phyloP scores from a whole-genome alignment of 1,140 invertebrate species.

The Conus ventricosus region DNA sequence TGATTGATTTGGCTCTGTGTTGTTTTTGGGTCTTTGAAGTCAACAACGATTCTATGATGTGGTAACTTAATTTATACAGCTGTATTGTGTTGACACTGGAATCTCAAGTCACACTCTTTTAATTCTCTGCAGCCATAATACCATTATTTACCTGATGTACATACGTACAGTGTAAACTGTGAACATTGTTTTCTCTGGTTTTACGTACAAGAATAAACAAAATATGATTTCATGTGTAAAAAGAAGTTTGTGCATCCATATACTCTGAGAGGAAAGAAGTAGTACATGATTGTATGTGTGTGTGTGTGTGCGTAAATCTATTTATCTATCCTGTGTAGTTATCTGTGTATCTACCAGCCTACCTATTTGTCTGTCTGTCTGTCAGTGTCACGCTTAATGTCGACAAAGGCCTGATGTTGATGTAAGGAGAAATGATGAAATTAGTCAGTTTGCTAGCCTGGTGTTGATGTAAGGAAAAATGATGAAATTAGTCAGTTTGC shows the following conservation, averaged over 20 bases:
- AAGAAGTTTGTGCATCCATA: neutral
- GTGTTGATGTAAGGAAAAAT: too few species aligned
- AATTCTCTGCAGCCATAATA: conserved; percentile 7
- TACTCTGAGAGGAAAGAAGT: too few species aligned
- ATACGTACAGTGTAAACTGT: neutral
- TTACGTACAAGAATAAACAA: neutral
- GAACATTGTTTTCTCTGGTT: conserved; percentile 2
- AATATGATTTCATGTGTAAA: neutral
- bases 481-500: too few species aligned
- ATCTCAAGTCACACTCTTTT: neutral
- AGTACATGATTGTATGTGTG: too few species aligned
- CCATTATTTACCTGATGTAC: neutral
- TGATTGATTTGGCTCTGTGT: neutral
- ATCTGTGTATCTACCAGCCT: too few species aligned
- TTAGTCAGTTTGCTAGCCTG: too few species aligned
- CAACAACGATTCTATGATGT: neutral
- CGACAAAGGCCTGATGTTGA: too few species aligned
- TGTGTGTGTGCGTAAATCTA: too few species aligned
- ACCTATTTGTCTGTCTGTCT: too few species aligned
- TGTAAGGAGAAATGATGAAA: too few species aligned
- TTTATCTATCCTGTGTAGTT: too few species aligned
- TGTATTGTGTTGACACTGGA: neutral
- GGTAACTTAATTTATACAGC: neutral
- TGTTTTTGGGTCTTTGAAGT: neutral
- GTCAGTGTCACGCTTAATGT: too few species aligned